phyloP scores from a whole-genome alignment of 2,888 invertebrate genomes.

The Drosophila nr. perissopoda region DNA sequence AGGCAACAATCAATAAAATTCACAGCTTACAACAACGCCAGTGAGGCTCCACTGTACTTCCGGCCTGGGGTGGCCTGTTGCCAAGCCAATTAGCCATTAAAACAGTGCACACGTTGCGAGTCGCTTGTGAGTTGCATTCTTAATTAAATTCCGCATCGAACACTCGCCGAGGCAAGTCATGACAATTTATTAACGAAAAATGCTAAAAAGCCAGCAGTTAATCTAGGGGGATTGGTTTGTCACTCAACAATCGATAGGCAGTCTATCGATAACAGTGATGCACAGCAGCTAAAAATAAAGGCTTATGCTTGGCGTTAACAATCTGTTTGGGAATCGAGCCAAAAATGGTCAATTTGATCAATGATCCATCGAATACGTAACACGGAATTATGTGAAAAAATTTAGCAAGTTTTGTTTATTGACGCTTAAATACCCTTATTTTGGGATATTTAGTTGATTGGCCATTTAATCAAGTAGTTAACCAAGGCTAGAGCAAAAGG shows the following conservation, averaged over 20 bases:
- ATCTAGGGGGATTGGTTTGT: slow-evolving; percentile 28
- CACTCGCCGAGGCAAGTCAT: slow-evolving; percentile 30
- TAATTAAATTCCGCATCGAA: slow-evolving; percentile 21
- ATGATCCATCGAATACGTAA: slow-evolving; percentile 36
- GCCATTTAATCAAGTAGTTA: not conserved
- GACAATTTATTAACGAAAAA: slow-evolving; percentile 61
- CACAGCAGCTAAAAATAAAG: slow-evolving; percentile 62
- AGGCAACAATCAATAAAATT: not conserved
- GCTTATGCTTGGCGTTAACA: slow-evolving; percentile 39
- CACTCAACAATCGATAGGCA: slow-evolving; percentile 26
- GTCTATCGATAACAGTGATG: slow-evolving; percentile 25
- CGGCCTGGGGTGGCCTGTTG: slow-evolving; percentile 59
- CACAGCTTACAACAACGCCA: slow-evolving; percentile 11
- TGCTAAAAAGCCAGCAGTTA: slow-evolving; percentile 23
- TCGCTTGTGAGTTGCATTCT: slow-evolving; percentile 46
- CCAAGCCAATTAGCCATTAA: slow-evolving; percentile 67
- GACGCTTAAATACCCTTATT: slow-evolving; percentile 20
- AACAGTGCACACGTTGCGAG: slow-evolving; percentile 55
- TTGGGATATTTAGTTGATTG: not conserved
- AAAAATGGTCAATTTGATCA: slow-evolving; percentile 37
- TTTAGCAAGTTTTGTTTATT: not conserved
- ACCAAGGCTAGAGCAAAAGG: not conserved
- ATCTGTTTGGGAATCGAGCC: slow-evolving; percentile 2
- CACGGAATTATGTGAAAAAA: not conserved
- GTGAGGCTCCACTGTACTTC: slow-evolving; percentile 61